A percentile compares a stretch with the other conserved stretches of the same genome.
These are phyloP conservation scores for Pygocentrus nattereri DNA, from an alignment of 2,797 vertebrate genomes.

Conservation along the genomic window DNA sequence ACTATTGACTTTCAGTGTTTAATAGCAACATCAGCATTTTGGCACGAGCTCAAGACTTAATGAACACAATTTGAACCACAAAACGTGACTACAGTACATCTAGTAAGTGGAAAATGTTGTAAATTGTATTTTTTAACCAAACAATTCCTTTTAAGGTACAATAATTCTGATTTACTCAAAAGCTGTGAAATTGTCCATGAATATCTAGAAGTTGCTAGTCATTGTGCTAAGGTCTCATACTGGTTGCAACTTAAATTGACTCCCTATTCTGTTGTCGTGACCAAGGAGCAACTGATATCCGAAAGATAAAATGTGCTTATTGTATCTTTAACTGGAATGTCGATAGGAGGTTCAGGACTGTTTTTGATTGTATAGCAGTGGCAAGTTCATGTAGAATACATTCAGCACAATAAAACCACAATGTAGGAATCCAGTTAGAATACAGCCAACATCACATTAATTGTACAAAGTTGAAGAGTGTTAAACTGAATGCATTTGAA, in stretches of 20 bases:
- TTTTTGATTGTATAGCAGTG: constrained; percentile 14
- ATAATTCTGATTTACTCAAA: constrained; percentile 14
- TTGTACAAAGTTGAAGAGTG: neutral
- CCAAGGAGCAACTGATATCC: neutral
- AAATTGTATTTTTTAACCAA: too few species aligned
- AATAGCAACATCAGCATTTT: too few species aligned
- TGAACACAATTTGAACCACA: too few species aligned
- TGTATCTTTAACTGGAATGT: constrained; percentile 33
- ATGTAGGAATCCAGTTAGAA: constrained; percentile 5
- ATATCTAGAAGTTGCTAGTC: neutral
- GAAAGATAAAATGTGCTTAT: neutral
- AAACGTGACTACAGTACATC: too few species aligned
- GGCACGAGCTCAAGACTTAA: too few species aligned
- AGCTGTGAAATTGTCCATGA: neutral
- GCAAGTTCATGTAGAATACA: constrained; percentile 20
- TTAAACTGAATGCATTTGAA: neutral
- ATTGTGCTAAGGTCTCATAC: neutral
- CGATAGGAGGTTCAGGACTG: neutral
- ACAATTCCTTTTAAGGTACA: neutral
- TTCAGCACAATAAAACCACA: constrained; percentile 5
- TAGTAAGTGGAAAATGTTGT: too few species aligned
- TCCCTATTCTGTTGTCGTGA: neutral
- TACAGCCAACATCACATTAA: neutral
- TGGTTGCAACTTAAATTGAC: neutral
- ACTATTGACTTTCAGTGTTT: too few species aligned